Evolutionary conservation across 2,113 vertebrate species (phyloP), one percentile per base, ranked within the genome.

Genomic region (Brachirus orientalis): DNA sequence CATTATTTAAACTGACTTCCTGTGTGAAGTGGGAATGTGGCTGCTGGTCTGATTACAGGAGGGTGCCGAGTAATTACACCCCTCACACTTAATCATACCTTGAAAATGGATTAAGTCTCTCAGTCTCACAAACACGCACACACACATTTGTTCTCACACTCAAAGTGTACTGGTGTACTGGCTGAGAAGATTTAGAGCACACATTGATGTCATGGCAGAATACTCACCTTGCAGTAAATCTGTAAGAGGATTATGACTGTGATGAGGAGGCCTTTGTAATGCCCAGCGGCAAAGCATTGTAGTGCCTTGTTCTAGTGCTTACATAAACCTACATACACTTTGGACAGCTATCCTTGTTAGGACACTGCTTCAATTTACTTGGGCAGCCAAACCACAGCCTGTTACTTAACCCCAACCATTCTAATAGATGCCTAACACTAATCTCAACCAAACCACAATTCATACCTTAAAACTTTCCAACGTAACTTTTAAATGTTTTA

Each of bases 201-300:
- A 48, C 55, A 65, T 50, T 80, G 84, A 85, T 87, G 86, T 85
- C 85, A 85, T 18, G 38, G 63, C 63, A 70, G 59, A 79, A 58
- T 52, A 51, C 64, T 72, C 83, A 88, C 75, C 83, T 28, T 85
- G 77, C 55, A 68, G 67, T 75, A 73, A 77, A 66, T 67, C 79
- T 66, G 38, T 88, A 86, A 88, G 62, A 75, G 78, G 86, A 82
- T 91, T 90, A 81, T 0, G 14, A 37, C 38, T 36, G 69, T 71
- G 77, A 81, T 47, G 2, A 10, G 3, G 8, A 35, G 62, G 48
- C 55, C 53, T 78, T 48, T 47, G 61, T 63, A 36, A 63, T 41
- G 20, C 36, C 43, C 53, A 3, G 41, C 16, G 36, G 44, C 16
- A 53, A 20, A 46, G 40, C 12, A 59, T 63, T 19, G n/a, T n/a